Percentiles rank a stretch among this genome's conserved stretches.
Evolutionary conservation across 1,140 invertebrate genomes (phyloP).

Genomic region (Formica exsecta): DNA sequence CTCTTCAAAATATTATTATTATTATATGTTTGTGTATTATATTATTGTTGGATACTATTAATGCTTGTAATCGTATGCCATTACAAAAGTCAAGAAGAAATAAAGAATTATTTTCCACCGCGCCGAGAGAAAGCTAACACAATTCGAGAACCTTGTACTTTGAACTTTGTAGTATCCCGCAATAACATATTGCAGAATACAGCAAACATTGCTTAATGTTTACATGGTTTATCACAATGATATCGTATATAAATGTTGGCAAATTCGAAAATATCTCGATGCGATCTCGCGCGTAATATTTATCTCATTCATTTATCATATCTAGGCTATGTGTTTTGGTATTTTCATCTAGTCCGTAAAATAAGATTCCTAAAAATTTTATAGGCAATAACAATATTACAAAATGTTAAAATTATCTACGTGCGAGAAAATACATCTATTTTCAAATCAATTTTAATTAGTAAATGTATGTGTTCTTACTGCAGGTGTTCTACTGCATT

Average conservation of each 20-base stretch:
- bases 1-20: background rate
- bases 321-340: background rate
- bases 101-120: background rate
- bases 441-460: slow-evolving; percentile 6
- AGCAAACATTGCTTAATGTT: slow-evolving; percentile 13
- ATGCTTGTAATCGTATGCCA: slow-evolving; percentile 10
- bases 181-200: background rate
- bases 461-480: background rate
- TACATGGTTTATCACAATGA: background rate
- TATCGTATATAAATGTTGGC: background rate
- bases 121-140: background rate
- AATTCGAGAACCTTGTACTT: slow-evolving; percentile 1
- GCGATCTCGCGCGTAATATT: background rate
- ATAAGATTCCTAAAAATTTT: background rate
- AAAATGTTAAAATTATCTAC: background rate
- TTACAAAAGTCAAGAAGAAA: slow-evolving; percentile 25
- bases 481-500: background rate
- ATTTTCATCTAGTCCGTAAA: background rate
- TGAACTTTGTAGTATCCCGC: background rate
- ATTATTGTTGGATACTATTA: background rate
- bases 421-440: background rate
- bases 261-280: background rate
- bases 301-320: background rate
- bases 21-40: background rate
- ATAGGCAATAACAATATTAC: background rate